Conservation (phyloP, 2,888 invertebrate species). For the Nomada goodeniana region DNA sequence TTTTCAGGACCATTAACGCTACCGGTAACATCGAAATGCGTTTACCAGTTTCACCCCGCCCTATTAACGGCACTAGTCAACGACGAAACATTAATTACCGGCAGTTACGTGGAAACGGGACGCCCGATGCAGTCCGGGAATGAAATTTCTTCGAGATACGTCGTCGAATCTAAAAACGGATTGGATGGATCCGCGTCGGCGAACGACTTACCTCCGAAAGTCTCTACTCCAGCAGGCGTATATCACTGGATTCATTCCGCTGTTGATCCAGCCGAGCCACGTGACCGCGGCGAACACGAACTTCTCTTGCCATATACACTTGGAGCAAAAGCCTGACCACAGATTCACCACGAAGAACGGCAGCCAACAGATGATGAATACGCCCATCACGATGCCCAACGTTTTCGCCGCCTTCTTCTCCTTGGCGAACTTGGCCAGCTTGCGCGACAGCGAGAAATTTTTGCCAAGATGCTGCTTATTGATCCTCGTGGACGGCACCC, state of each 20-base stretch:
- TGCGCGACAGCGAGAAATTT: slow-evolving; percentile 96
- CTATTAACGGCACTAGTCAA: not conserved
- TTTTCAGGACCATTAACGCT: not conserved
- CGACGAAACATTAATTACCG: not conserved
- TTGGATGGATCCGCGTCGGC: not conserved
- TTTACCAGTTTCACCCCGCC: not conserved
- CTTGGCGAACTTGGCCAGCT: slow-evolving; percentile 97
- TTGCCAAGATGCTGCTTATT: slow-evolving; percentile 90
- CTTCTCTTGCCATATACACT: slow-evolving; percentile 95
- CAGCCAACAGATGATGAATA: slow-evolving; percentile 98
- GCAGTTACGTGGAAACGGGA: not conserved
- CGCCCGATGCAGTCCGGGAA: not conserved
- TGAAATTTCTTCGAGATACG: not conserved
- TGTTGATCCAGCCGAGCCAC: slow-evolving; percentile 98
- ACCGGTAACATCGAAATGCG: not conserved
- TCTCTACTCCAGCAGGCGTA: slow-evolving; percentile 99
- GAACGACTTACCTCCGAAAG: slow-evolving; percentile 92
- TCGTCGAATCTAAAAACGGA: not conserved
- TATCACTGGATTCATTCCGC: slow-evolving; percentile 98
- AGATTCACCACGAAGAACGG: slow-evolving; percentile 98
- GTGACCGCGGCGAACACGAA: slow-evolving; percentile 95
- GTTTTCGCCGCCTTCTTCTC: slow-evolving; percentile 99
- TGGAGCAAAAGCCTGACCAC: slow-evolving; percentile 94
- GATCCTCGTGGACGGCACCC: slow-evolving; percentile 89
- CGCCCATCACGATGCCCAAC: slow-evolving; percentile 98